Percentiles rank a stretch among this genome's conserved stretches.
Conservation (phyloP, 2,797 vertebrate species). For the Notoglanidium macrostoma region DNA sequence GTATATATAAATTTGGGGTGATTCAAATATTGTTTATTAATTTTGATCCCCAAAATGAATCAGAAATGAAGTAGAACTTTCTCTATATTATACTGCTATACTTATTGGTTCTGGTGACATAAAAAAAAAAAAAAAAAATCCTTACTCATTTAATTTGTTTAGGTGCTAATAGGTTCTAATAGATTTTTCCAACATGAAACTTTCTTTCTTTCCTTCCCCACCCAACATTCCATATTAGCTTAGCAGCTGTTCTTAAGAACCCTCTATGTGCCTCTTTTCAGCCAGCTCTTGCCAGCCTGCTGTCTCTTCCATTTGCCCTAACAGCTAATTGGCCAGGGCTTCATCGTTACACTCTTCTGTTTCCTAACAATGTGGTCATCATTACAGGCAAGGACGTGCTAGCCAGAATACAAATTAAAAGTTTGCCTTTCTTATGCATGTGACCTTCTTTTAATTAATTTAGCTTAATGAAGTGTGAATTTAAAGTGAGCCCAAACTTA, state of each 20-base stretch:
- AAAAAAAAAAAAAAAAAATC: not conserved
- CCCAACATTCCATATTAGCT: not conserved
- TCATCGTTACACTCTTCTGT: constrained; percentile 11
- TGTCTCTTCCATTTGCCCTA: constrained; percentile 3
- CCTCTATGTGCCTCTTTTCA: not conserved
- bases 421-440: not conserved
- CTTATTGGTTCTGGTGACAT: not conserved
- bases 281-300: not conserved
- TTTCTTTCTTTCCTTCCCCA: not conserved
- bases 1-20: not conserved
- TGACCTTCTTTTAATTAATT: not conserved
- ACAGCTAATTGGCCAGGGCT: not conserved
- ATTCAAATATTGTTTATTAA: not conserved
- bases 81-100: not conserved
- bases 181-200: not conserved
- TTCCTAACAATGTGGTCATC: constrained; percentile 5
- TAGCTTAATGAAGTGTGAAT: not conserved
- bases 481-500: not conserved
- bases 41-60: not conserved
- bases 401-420: not conserved
- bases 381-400: not conserved
- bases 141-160: too few species aligned
- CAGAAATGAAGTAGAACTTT: not conserved
- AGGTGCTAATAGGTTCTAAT: not conserved
- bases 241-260: constrained; percentile 1